phyloP scores from a whole-genome alignment of 2,888 invertebrate genomes.

The Polia nebulosa region DNA sequence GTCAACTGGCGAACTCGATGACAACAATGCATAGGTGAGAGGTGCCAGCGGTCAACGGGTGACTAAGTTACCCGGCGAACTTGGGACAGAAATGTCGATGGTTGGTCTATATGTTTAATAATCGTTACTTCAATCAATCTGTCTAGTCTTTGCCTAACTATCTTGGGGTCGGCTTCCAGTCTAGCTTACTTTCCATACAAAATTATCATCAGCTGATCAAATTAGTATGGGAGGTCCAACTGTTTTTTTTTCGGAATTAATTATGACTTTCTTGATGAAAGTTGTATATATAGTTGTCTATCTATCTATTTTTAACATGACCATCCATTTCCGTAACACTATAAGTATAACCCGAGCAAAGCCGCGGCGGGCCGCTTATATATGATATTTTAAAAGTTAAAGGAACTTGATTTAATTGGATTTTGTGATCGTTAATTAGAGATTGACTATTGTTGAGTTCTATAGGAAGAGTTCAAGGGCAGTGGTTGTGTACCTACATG shows the following conservation, averaged over 20 bases:
- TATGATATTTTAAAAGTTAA: background rate
- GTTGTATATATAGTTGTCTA: too few relatives aligned
- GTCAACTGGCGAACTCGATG: conserved; percentile 45
- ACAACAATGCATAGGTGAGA: conserved; percentile 40
- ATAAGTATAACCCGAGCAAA: background rate
- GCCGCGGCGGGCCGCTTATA: background rate
- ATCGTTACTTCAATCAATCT: too few relatives aligned
- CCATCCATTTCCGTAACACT: too few relatives aligned
- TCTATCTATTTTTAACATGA: too few relatives aligned
- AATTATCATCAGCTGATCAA: too few relatives aligned
- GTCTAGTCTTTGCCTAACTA: too few relatives aligned
- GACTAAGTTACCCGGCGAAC: conserved; percentile 23
- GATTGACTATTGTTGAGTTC: background rate
- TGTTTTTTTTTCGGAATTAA: too few relatives aligned
- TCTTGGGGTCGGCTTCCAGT: too few relatives aligned
- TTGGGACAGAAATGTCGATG: conserved; percentile 26
- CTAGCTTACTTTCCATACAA: too few relatives aligned
- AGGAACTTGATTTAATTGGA: conserved; percentile 3
- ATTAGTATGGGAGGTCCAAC: too few relatives aligned
- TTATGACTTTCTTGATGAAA: too few relatives aligned
- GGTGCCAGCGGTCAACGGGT: conserved; percentile 36
- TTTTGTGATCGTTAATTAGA: background rate
- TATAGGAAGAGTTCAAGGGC: conserved; percentile 12
- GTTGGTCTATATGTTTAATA: conserved; percentile 8
- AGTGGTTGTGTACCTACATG: conserved; percentile 1